phyloP scores from a whole-genome alignment of 2,113 vertebrate species.

The Tringa solitaria region DNA sequence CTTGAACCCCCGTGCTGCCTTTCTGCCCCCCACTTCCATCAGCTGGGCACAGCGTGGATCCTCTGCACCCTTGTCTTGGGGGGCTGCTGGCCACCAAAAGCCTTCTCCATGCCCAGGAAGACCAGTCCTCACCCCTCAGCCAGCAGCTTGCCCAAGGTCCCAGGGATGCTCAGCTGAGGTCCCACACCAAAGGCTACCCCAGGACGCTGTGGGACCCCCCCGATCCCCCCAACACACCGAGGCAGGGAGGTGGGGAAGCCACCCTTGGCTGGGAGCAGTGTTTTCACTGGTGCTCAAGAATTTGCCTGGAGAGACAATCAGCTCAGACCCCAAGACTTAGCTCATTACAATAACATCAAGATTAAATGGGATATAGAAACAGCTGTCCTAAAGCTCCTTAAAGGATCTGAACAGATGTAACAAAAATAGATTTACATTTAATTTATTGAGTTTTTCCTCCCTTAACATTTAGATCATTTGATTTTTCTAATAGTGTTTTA shows the following conservation, averaged over 20 bases:
- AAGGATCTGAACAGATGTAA: constrained; percentile 63
- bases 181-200: rapidly evolving
- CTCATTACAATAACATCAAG: constrained; percentile 64
- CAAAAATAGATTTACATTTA: constrained; percentile 67
- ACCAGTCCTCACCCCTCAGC: rapidly evolving
- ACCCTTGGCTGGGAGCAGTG: neutral
- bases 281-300: constrained; percentile 1
- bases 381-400: constrained; percentile 69
- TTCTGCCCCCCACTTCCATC: neutral
- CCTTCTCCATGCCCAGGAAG: neutral
- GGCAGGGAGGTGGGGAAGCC: neutral
- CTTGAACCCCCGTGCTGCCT: neutral
- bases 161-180: rapidly evolving
- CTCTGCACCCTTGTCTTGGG: neutral
- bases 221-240: rapidly evolving
- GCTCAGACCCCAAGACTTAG: constrained; percentile 29
- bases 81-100: neutral
- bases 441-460: constrained; percentile 60
- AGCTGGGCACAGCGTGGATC: rapidly evolving
- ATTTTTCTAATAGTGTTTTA: neutral
- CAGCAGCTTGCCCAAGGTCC: neutral
- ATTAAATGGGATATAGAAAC: constrained; percentile 64
- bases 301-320: constrained; percentile 30
- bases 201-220: rapidly evolving
- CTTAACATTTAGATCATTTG: constrained; percentile 20